Evolutionary conservation across 2,797 vertebrate species (phyloP), one percentile per base, ranked within the genome.

Genomic region (Echeneis naucrates): DNA sequence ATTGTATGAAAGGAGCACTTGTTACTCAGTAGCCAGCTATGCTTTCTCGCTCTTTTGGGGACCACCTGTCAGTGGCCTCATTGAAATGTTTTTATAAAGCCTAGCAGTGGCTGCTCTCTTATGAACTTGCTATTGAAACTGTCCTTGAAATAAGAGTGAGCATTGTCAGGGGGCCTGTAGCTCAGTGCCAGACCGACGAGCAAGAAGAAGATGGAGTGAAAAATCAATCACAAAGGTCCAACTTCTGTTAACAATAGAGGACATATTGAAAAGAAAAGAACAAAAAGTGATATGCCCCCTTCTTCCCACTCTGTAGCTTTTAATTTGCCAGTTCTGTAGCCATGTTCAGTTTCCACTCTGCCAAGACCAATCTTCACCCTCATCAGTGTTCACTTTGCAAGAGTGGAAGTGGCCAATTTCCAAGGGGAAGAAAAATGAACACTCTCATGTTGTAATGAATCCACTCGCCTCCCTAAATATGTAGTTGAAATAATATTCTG

Each of bases 21-120:
- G 59, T 63, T 70, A 66, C 65, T 82, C 73, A 78, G 81, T 87
- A 74, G 65, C 73, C 76, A 79, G 79, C 83, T 73, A 77, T 82
- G 85, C 80, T 87, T 82, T 78, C 75, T 76, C 76, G 84, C 71
- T 77, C 83, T 87, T 87, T 85, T 88, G 74, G 88, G 87, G 75
- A 85, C 81, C 85, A 89, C 85, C 87, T 90, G 87, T 91, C 90
- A 90, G 87, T 83, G 75, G 80, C 81, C 83, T 84, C 84, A 85
- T 91, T 89, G 85, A 90, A 88, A 87, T 86, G 85, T 89, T 92
- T 88, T 88, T 55, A 82, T 85, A 87, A 84, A 87, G 82, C 57
- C 68, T 32, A 81, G 85, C 54, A 4, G 65, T 37, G 72, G 54
- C 76, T 51, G 75, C 82, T 82, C 45, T 63, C 51, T 35, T n/a